Base-by-base conservation (phyloP, 2,113 vertebrate genomes). In the Lasiurus borealis region DNA sequence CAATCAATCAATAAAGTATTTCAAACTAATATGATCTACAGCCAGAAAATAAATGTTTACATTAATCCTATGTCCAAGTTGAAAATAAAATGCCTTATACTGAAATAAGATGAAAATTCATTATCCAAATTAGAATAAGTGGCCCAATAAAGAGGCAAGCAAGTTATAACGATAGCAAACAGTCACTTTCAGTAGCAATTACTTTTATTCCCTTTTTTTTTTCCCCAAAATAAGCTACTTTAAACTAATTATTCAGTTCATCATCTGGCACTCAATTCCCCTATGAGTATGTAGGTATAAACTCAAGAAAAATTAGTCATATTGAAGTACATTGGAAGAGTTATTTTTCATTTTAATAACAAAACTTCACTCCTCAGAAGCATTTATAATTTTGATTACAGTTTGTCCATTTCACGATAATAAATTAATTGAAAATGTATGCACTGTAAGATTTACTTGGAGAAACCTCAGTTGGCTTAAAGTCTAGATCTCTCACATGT, bases 91-190 rank as follows among this genome's bases (percentile, higher is more conserved):
- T 68, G 13, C 14, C 31, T 52, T 84, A 48, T 62, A 18, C 44
- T 76, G 46, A 91, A 94, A 84, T 69, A 69, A 72, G 25, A 82
- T 68, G 23, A 57, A 91, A 48, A 46, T 62, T 52, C 6, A 84
- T 77, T 93, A 86, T 86, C 92, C 8, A 93, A 76, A 85, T 90
- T 93, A 87, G 19, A 93, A 48, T 86, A 62, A 9, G 75, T 8
- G 46, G 52, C 29, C 21, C 72, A 95, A 73, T 3, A 66, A 82
- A 46, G 21, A 50, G 29, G 2, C 0, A 91, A 27, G 44, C 2
- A 92, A 75, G 9, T 27, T 89, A 54, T 69, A 18, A 13, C 1
- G 31, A 16, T 2, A 78, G 62, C 6, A 81, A 54, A 57, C 4
- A 76, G 31, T 78, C 16, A 48, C 31, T 93, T 27, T 83, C 16